Percentiles rank a stretch among this genome's conserved stretches.
Conservation (phyloP, 2,797 vertebrate genomes). For the Distichodus sexfasciatus region DNA sequence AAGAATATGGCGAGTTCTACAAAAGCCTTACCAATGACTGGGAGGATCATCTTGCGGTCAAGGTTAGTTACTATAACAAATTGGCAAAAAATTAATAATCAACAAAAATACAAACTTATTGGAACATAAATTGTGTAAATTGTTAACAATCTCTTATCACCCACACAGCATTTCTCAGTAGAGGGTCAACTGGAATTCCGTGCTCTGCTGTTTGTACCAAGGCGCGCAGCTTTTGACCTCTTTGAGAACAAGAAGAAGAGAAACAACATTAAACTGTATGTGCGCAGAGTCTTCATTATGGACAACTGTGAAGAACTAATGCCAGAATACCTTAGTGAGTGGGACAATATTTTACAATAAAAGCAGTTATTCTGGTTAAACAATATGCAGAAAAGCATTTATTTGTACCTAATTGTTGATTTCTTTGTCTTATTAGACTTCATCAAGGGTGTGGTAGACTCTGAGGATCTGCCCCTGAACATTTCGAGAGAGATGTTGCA, state of each 20-base stretch:
- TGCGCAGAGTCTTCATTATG: conserved; percentile 96
- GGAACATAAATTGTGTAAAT: background rate
- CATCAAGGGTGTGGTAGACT: conserved; percentile 86
- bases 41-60: conserved; percentile 94
- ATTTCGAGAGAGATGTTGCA: conserved; percentile 98
- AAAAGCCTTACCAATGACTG: conserved; percentile 95
- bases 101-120: background rate
- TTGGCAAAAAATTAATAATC: too few relatives aligned
- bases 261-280: conserved; percentile 94
- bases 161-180: conserved; percentile 79
- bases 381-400: background rate
- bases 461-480: conserved; percentile 85
- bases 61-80: conserved; percentile 70
- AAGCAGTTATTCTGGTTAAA: background rate
- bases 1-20: conserved; percentile 92
- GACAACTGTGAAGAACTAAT: conserved; percentile 97
- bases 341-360: background rate
- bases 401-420: too few relatives aligned
- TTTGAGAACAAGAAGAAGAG: conserved; percentile 94
- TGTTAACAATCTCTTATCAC: background rate
- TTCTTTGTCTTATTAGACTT: conserved; percentile 70
- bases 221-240: conserved; percentile 87
- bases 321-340: conserved; percentile 95
- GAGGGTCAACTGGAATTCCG: conserved; percentile 91
- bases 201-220: conserved; percentile 87